Evolutionary conservation across 1,140 invertebrate species (phyloP).

Genomic region (Dendrolimus kikuchii): DNA sequence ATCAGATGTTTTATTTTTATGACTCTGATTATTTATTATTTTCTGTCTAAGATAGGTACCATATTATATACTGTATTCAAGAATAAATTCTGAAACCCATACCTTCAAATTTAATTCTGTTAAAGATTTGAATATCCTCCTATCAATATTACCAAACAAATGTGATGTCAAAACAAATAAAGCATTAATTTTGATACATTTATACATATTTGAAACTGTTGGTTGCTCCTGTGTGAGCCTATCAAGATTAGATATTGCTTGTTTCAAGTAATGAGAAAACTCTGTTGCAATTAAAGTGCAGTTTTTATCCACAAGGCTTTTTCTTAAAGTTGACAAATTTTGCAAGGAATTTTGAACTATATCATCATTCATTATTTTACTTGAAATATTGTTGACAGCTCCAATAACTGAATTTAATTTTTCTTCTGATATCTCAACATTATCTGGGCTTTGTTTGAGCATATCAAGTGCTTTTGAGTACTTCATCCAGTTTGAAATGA

Average conservation of each 20-base stretch:
- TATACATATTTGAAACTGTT: conserved; percentile 72
- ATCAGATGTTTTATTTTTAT: too few relatives aligned
- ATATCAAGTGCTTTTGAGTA: conserved; percentile 43
- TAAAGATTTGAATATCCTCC: conserved; percentile 82
- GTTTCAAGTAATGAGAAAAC: conserved; percentile 80
- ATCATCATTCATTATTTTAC: conserved; percentile 61
- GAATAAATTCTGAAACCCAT: conserved; percentile 8
- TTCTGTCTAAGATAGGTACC: background rate
- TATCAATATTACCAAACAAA: conserved; percentile 85
- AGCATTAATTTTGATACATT: conserved; percentile 81
- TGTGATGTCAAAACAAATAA: conserved; percentile 81
- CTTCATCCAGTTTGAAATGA: conserved; percentile 49
- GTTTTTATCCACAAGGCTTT: conserved; percentile 76
- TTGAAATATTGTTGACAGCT: conserved; percentile 46
- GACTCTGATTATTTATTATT: too few relatives aligned
- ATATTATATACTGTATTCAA: conserved; percentile 5
- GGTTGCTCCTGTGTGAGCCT: conserved; percentile 72
- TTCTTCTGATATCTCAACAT: conserved; percentile 32
- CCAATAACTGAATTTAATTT: conserved; percentile 35
- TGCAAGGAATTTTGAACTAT: conserved; percentile 73
- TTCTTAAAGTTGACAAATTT: conserved; percentile 76
- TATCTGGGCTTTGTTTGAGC: conserved; percentile 20
- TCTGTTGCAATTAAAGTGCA: conserved; percentile 78
- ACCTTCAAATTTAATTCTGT: conserved; percentile 85
- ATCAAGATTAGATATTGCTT: conserved; percentile 77